A percentile compares a stretch with the other conserved stretches of the same genome.
Conservation (phyloP, 2,113 vertebrate species). For the Zosterops pallidus region DNA sequence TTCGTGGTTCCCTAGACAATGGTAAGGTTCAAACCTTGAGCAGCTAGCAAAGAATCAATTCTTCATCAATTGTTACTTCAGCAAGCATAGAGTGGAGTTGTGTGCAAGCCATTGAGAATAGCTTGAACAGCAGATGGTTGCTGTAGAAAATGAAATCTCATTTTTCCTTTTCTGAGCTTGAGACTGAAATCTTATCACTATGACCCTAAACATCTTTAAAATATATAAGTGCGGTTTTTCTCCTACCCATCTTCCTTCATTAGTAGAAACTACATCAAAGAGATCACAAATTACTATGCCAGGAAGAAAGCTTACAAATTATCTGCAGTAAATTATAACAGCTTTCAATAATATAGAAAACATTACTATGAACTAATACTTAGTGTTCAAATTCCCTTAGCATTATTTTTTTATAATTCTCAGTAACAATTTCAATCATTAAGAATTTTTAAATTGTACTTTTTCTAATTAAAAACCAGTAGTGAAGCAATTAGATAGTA, state of each 20-base stretch:
- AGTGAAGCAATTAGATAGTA: background rate
- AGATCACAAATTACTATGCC: background rate
- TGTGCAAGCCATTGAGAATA: background rate
- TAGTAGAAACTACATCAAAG: background rate
- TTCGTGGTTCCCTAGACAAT: background rate
- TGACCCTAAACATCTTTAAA: background rate
- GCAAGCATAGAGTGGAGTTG: background rate
- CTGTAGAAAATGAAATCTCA: background rate
- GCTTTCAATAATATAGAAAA: background rate
- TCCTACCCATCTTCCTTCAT: background rate
- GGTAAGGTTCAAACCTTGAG: background rate
- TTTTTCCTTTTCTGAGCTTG: background rate
- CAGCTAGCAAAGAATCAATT: background rate
- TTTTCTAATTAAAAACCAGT: background rate
- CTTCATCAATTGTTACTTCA: background rate
- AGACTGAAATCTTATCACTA: background rate
- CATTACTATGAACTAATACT: background rate
- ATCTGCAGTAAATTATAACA: background rate
- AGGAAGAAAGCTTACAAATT: background rate
- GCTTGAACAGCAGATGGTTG: background rate
- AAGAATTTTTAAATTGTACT: background rate
- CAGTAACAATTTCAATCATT: background rate
- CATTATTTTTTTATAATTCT: background rate
- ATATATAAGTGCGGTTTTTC: background rate
- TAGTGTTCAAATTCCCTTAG: background rate